Percentiles rank a stretch among this genome's conserved stretches.
phyloP scores from a whole-genome alignment of 2,888 invertebrate species.

The Clostera curtula region DNA sequence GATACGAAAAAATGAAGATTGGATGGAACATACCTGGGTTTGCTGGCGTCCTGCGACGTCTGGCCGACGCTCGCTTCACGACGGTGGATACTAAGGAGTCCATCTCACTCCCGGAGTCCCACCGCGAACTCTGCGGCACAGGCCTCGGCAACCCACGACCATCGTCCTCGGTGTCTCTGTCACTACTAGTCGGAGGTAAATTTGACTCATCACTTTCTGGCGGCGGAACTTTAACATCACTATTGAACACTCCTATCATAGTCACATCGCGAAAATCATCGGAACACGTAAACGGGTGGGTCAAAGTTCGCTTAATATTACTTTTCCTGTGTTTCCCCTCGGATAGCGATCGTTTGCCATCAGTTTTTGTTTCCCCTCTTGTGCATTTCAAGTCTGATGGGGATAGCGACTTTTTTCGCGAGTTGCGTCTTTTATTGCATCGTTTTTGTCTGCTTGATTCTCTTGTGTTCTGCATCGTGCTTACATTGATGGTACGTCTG shows the following conservation, averaged over 20 bases:
- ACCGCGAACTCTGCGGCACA: conserved; percentile 45
- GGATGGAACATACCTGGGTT: conserved; percentile 64
- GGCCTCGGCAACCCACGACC: conserved; percentile 43
- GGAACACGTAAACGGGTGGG: conserved; percentile 59
- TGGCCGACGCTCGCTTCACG: conserved; percentile 78
- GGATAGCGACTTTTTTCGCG: conserved; percentile 68
- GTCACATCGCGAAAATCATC: conserved; percentile 53
- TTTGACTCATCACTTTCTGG: conserved; percentile 67
- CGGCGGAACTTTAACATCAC: conserved; percentile 44
- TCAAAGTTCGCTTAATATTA: conserved; percentile 65
- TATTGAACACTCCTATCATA: conserved; percentile 45
- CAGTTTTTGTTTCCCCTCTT: conserved; percentile 48
- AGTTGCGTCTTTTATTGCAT: conserved; percentile 63
- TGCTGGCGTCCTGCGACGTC: conserved; percentile 70
- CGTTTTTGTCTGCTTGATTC: conserved; percentile 65
- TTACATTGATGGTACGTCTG: conserved; percentile 56
- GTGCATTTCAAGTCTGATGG: conserved; percentile 62
- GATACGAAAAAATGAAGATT: neutral
- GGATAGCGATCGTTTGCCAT: conserved; percentile 58
- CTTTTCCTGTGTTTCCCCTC: conserved; percentile 68
- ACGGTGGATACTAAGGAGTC: conserved; percentile 78
- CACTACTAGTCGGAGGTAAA: conserved; percentile 65
- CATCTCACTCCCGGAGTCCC: conserved; percentile 71
- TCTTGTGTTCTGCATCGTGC: conserved; percentile 62
- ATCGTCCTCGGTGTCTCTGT: conserved; percentile 69